Evolutionary conservation across 2,113 vertebrate genomes (phyloP).

Genomic region (Toxotes chatareus): DNA sequence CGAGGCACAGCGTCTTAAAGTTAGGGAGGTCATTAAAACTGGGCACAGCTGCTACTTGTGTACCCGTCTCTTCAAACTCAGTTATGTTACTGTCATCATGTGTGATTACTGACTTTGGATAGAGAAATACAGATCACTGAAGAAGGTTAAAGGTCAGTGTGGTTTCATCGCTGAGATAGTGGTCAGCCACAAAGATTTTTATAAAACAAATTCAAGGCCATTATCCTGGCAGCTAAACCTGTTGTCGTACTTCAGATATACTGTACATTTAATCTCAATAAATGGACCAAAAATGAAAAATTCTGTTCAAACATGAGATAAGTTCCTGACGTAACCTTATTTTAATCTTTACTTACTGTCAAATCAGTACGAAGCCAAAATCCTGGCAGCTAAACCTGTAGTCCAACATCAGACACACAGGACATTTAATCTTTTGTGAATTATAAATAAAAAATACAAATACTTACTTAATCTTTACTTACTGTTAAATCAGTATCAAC

Average conservation of each 20-base stretch:
- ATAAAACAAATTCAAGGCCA: conserved; percentile 13
- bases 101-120: conserved; percentile 22
- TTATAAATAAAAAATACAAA: no score
- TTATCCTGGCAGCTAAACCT: conserved; percentile 17
- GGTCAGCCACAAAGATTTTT: conserved; percentile 20
- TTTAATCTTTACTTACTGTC: not conserved
- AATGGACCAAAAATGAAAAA: not conserved
- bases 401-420: no score
- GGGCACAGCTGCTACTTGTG: conserved; percentile 8
- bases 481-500: not conserved
- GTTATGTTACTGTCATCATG: conserved; percentile 7
- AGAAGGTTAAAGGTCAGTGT: not conserved
- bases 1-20: not conserved
- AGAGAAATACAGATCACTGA: conserved; percentile 25
- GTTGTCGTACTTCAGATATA: conserved; percentile 1
- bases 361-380: no score
- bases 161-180: not conserved
- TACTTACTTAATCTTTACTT: not conserved
- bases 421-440: no score
- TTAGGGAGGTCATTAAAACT: not conserved
- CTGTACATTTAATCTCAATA: conserved; percentile 28
- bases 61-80: conserved; percentile 6
- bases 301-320: not conserved
- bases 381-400: no score
- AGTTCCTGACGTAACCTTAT: not conserved